Base-by-base conservation (phyloP, 2,797 vertebrate genomes). In the Clarias platycephalus region DNA sequence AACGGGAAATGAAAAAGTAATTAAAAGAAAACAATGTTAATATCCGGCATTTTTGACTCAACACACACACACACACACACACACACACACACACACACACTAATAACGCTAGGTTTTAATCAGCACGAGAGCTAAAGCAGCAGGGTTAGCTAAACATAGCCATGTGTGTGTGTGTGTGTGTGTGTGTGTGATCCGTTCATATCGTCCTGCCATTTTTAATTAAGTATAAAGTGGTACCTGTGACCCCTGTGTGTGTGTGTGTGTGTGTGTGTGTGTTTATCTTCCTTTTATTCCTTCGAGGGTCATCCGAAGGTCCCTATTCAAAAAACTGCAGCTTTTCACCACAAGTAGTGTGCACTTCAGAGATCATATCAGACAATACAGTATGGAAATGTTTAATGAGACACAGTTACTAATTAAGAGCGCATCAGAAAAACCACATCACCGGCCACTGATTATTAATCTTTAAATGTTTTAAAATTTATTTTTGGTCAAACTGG, bases 81-180 rank as follows among this genome's bases (percentile, higher is more conserved):
- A 10, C 92, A 90, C 93, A 94, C 8, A 44, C 40, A 9, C 40
- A 10, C 92, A 90, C 93, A 94, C 89, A 94, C 90, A 95, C 93
- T 94, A 93, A 95, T 93, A 94, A 93, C 94, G 93, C 94, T 94
- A 92, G 93, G 93, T 92, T 95, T 95, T 92, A 92, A 93, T 96
- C 95, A 96, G 93, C 87, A 94, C 90, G 87, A 88, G 89, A 93
- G 93, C 91, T 95, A 94, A 94, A 93, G 94, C 55, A 53, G 87
- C 89, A 92, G 93, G 95, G 94, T 96, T 95, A 95, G 76, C 58
- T 90, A 96, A 96, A 96, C 92, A 94, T 90, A 87, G 91, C 64
- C 55, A 82, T 74, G 89, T 77, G 74, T 34, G 85, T 76, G 89
- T 77, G 89, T 88, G 91, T 85, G 85, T 89, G 90, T 60, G 89